These are phyloP conservation scores for Dioctria linearis DNA, from an alignment of 2,888 invertebrate species.

Conservation along the genomic window DNA sequence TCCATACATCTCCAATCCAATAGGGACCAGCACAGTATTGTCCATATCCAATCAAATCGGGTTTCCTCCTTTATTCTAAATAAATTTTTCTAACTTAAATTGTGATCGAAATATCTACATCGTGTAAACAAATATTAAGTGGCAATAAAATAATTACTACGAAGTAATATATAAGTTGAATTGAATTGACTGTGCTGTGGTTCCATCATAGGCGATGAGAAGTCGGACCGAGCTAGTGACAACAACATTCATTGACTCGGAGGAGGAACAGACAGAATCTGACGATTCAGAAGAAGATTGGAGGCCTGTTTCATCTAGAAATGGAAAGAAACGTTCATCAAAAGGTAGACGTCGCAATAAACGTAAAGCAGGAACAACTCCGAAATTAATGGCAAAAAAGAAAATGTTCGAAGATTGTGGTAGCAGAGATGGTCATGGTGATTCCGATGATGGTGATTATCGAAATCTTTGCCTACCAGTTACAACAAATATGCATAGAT, in stretches of 20 bases:
- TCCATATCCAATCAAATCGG: no score
- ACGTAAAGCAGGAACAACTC: constrained; percentile 26
- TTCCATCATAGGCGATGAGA: constrained; percentile 64
- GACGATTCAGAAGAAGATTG: constrained; percentile 71
- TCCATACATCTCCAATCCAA: neutral
- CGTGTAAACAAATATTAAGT: neutral
- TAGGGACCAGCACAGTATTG: neutral
- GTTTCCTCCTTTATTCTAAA: no score
- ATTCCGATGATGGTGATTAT: constrained; percentile 47
- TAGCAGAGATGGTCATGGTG: constrained; percentile 1
- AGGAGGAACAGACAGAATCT: constrained; percentile 69
- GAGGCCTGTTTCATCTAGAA: constrained; percentile 65
- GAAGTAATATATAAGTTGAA: neutral
- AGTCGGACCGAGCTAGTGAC: constrained; percentile 71
- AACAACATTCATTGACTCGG: constrained; percentile 70
- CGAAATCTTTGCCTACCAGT: neutral
- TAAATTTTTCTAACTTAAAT: neutral
- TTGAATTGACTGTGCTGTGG: no score
- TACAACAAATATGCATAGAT: neutral
- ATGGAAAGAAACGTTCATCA: constrained; percentile 37
- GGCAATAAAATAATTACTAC: neutral
- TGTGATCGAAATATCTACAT: neutral
- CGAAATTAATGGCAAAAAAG: constrained; percentile 21
- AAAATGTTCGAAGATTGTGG: constrained; percentile 17
- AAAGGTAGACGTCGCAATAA: constrained; percentile 46